Evolutionary conservation across 2,888 invertebrate species (phyloP).

Genomic region (Clepsis dumicolana): DNA sequence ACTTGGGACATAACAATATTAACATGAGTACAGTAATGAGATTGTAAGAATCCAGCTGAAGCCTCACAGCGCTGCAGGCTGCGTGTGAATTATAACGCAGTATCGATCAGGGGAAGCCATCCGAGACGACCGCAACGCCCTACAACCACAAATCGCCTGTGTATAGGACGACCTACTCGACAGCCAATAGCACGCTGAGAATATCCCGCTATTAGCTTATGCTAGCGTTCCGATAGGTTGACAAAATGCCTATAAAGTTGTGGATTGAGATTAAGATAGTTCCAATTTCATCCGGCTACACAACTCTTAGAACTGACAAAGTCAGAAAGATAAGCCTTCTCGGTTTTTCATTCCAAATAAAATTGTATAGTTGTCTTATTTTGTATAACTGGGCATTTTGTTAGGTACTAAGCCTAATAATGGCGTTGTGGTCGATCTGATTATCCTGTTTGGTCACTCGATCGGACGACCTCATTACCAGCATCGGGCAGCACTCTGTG

Average conservation of each 20-base stretch:
- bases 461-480: slow-evolving; percentile 6
- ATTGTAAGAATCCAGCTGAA: slow-evolving; percentile 39
- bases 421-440: slow-evolving; percentile 10
- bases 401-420: slow-evolving; percentile 5
- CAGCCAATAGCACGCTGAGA: slow-evolving; percentile 12
- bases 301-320: too few relatives aligned
- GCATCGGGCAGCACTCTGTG: not conserved
- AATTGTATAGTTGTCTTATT: not conserved
- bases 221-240: not conserved
- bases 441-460: slow-evolving; percentile 38
- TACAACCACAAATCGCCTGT: slow-evolving; percentile 29
- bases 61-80: slow-evolving; percentile 34
- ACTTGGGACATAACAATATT: not conserved
- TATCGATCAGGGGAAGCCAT: slow-evolving; percentile 43
- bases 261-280: not conserved
- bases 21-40: slow-evolving; percentile 35
- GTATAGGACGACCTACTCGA: slow-evolving; percentile 11
- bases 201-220: not conserved
- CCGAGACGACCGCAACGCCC: slow-evolving; percentile 39
- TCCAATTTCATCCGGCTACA: not conserved
- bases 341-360: not conserved
- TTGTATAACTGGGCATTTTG: not conserved
- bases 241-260: not conserved
- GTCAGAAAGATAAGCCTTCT: not conserved
- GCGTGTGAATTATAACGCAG: slow-evolving; percentile 29